Evolutionary conservation across 2,113 vertebrate species (phyloP).

Genomic region (Dasyprocta punctata): DNA sequence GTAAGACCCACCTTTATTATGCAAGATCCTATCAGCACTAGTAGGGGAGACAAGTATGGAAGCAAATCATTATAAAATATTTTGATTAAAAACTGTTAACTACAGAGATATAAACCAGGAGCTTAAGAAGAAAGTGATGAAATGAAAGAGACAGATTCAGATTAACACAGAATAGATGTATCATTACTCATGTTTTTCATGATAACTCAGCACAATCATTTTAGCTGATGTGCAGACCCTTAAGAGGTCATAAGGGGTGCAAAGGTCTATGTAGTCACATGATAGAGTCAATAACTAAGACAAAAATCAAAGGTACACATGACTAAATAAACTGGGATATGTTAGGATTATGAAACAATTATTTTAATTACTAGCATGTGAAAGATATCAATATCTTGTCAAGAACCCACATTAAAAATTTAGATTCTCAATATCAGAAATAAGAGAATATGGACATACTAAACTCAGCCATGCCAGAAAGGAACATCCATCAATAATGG

Average conservation of each 20-base stretch:
- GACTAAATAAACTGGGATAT: background rate
- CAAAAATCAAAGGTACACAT: background rate
- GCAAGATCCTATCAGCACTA: background rate
- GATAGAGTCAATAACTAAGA: background rate
- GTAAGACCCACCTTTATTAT: background rate
- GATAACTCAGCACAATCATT: background rate
- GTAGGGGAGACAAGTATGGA: background rate
- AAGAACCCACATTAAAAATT: background rate
- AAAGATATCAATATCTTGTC: background rate
- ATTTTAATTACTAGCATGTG: background rate
- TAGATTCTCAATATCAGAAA: constrained; percentile 6
- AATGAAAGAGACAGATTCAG: background rate
- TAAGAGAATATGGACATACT: background rate
- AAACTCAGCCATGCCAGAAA: background rate
- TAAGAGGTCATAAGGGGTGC: background rate
- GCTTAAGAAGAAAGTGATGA: background rate
- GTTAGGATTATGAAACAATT: background rate
- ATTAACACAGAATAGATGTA: background rate
- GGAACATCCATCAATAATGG: background rate
- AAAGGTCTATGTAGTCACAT: background rate
- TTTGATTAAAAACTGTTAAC: background rate
- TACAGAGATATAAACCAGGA: background rate
- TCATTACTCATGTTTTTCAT: background rate
- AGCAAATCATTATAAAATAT: background rate
- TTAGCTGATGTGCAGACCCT: background rate